A percentile compares a stretch with the other conserved stretches of the same genome.
phyloP scores from a whole-genome alignment of 1,140 invertebrate species.

The Lamellibrachia luymesi region DNA sequence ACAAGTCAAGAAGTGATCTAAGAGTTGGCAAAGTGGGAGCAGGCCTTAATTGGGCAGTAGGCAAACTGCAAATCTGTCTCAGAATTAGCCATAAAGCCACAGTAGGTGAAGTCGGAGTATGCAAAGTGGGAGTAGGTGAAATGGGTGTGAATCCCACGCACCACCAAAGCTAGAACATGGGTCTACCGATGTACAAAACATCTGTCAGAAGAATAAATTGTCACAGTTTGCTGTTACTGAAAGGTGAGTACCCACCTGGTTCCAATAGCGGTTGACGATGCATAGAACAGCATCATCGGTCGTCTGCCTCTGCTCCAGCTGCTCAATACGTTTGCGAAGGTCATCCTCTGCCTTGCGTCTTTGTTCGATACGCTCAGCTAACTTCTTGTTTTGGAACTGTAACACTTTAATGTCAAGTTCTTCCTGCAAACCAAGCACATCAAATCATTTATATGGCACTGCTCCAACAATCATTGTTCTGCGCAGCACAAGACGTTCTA shows the following conservation, averaged over 20 bases:
- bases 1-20: no score
- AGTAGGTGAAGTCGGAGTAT: no score
- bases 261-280: constrained; percentile 98
- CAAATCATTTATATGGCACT: background rate
- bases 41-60: no score
- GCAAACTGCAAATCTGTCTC: no score
- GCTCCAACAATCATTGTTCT: background rate
- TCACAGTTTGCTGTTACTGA: background rate
- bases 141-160: background rate
- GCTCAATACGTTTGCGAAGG: constrained; percentile 87
- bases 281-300: constrained; percentile 97
- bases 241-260: constrained; percentile 46
- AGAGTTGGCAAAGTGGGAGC: no score
- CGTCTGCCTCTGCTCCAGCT: constrained; percentile 93
- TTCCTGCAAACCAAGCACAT: constrained; percentile 61
- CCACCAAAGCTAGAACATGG: background rate
- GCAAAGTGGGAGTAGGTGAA: background rate
- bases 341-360: constrained; percentile 85
- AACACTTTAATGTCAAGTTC: constrained; percentile 97
- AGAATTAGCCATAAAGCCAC: no score
- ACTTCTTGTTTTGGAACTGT: constrained; percentile 95
- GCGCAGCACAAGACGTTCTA: background rate
- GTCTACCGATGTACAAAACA: background rate
- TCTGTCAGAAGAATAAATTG: background rate
- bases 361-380: constrained; percentile 85